Evolutionary conservation across 2,797 vertebrate genomes (phyloP).

Genomic region (Nyctalus aviator): DNA sequence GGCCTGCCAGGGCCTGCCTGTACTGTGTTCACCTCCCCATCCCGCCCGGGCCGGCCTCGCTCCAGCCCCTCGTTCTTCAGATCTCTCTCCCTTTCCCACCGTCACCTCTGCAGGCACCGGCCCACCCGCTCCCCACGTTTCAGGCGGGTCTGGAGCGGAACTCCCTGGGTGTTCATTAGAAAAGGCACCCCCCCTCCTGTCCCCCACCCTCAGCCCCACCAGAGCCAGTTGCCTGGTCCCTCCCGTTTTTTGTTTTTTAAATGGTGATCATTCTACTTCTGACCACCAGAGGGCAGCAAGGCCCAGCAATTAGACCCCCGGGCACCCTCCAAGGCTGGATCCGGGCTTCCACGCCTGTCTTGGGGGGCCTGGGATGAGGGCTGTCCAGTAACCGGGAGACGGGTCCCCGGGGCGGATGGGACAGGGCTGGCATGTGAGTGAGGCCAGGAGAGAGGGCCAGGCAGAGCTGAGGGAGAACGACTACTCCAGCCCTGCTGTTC

Average conservation of each 20-base stretch:
- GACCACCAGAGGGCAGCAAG: conserved; percentile 81
- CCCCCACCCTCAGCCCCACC: no score
- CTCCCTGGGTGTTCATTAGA: neutral
- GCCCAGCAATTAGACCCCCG: neutral
- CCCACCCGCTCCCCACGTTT: neutral
- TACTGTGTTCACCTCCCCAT: no score
- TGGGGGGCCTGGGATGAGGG: neutral
- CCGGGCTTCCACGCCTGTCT: neutral
- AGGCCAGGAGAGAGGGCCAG: neutral
- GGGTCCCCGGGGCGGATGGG: rapidly evolving
- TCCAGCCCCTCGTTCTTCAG: neutral
- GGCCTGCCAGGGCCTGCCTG: no score
- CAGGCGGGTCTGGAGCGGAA: neutral
- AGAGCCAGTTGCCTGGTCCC: neutral
- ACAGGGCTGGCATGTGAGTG: neutral
- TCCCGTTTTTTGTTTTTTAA: neutral
- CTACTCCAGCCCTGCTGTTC: neutral
- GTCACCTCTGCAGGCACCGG: neutral
- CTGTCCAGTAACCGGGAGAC: no score
- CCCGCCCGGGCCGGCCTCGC: neutral
- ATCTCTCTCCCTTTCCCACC: neutral
- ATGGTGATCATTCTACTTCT: conserved; percentile 67
- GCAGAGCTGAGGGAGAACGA: neutral
- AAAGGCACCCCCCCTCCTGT: rapidly evolving
- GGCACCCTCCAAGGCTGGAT: neutral